Conservation (phyloP, 2,113 vertebrate genomes). For the Cricetomys ansorgei region DNA sequence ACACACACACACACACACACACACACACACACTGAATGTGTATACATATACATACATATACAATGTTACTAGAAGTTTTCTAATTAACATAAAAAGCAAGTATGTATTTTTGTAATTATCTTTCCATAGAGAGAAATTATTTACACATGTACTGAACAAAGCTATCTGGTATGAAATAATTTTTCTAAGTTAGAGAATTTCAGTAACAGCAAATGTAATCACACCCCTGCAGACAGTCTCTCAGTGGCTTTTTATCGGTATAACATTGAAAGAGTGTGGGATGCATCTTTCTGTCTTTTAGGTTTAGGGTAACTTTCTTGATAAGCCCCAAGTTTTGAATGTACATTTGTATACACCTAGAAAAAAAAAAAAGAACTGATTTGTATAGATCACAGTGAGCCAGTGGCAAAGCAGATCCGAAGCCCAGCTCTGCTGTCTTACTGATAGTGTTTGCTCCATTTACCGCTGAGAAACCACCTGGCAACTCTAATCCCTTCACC, state of each 20-base stretch:
- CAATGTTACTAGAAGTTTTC: not conserved
- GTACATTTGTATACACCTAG: not conserved
- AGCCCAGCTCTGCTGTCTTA: not conserved
- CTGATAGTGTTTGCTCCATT: not conserved
- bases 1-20: not conserved
- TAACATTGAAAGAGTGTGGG: not conserved
- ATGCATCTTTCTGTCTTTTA: not conserved
- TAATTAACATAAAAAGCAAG: not conserved
- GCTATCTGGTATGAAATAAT: not conserved
- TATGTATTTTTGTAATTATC: conserved; percentile 25
- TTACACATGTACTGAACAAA: conserved; percentile 6
- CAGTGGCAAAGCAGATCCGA: not conserved
- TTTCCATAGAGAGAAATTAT: not conserved
- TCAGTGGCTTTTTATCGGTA: not conserved
- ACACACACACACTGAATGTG: not conserved
- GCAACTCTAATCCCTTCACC: not conserved
- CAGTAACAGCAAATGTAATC: not conserved
- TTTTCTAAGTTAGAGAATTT: conserved; percentile 4
- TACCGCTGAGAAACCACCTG: not conserved
- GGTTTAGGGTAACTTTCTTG: conserved; percentile 23
- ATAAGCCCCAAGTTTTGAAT: not conserved
- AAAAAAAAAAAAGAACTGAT: conserved; percentile 23
- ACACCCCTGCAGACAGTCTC: not conserved
- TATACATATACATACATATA: not conserved
- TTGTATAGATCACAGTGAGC: not conserved